phyloP scores from a whole-genome alignment of 1,140 invertebrate genomes.

The Scaptomyza montana region DNA sequence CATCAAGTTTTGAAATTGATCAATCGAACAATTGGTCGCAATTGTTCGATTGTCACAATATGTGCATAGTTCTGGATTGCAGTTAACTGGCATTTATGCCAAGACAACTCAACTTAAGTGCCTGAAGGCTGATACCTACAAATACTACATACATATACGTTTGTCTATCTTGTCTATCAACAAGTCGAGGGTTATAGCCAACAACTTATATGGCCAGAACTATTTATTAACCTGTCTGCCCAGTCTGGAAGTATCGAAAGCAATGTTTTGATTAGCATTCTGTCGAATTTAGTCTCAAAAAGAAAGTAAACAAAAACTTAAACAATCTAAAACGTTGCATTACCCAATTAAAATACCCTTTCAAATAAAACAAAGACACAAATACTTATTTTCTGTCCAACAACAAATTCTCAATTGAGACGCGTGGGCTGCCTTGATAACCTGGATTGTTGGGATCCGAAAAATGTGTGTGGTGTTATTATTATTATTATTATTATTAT shows the following conservation, averaged over 20 bases:
- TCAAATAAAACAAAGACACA: no score
- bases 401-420: no score
- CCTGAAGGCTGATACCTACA: slow-evolving; percentile 13
- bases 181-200: background rate
- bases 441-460: no score
- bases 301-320: no score
- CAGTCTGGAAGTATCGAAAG: background rate
- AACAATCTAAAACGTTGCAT: no score
- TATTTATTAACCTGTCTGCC: background rate
- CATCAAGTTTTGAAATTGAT: slow-evolving; percentile 7
- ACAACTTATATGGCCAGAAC: slow-evolving; percentile 1
- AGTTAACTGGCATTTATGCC: slow-evolving; percentile 33
- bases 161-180: background rate
- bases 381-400: no score
- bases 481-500: background rate
- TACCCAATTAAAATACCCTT: no score
- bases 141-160: slow-evolving; percentile 6
- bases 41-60: slow-evolving; percentile 13
- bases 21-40: background rate
- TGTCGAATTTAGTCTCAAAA: no score
- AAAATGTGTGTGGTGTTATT: no score
- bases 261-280: no score
- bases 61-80: slow-evolving; percentile 36
- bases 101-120: slow-evolving; percentile 22
- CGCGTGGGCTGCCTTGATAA: no score